Evolutionary conservation across 1,140 invertebrate genomes (phyloP), one percentile per base, ranked within the genome.

Genomic region (Nephotettix cincticeps): DNA sequence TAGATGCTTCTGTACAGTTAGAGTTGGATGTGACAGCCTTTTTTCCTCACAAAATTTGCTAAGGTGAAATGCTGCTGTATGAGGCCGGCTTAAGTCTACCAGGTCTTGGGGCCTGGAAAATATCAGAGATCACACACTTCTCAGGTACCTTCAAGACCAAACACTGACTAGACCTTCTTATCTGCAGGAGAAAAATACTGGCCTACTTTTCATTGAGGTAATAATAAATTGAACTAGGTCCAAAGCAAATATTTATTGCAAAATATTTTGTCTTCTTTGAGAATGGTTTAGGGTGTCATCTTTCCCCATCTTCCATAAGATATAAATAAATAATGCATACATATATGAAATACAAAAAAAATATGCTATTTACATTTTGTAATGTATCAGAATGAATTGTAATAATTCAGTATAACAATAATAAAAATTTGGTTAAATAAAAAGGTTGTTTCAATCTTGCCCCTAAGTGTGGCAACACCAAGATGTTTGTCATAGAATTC

Each of bases 221-320:
- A 43, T 43, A 43, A 43, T 11, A 9, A 43, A 11, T 43, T 43
- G 9, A 43, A 43, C 9, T n/a, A 51, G 19, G 21, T 51, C 21
- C 47, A 51, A 51, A 51, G 47, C 47, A 51, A 51, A 19, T 51
- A 51, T 51, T 51, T 51, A 51, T 51, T 51, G 47, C 47, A 51
- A 51, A 51, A 51, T 51, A 51, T 51, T 23, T 9, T 51, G 6
- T 51, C 21, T 51, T 51, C 47, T n/a, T 19, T n/a, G 19, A 23
- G 47, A 6, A 11, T 19, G 21, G 47, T 19, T n/a, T n/a, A 9
- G 6, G 47, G 6, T 3, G 32, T 51, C 21, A 19, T 51, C 47
- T 51, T 51, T 51, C 47, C 47, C 47, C 47, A 51, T 51, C 47
- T 51, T 51, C 47, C 47, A 23, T n/a, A 23, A 51, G 17, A 6